Evolutionary conservation across 1,140 invertebrate species (phyloP).

Genomic region (Drosophila busckii): DNA sequence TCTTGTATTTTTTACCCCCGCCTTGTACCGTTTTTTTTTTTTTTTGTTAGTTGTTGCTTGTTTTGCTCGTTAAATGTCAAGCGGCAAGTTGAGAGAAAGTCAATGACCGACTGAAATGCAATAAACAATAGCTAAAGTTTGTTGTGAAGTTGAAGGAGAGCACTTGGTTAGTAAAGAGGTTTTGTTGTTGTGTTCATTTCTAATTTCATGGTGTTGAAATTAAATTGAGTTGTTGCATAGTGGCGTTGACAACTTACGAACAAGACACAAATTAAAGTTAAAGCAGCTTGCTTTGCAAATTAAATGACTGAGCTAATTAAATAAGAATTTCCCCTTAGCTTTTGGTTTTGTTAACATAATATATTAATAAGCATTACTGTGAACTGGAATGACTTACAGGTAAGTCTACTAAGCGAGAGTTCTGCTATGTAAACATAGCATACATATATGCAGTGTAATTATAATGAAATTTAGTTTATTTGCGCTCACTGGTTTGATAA

Average conservation of each 20-base stretch:
- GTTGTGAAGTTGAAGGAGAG: conserved; percentile 65
- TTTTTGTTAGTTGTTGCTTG: conserved; percentile 19
- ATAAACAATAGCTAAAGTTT: conserved; percentile 73
- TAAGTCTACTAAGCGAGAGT: too few relatives aligned
- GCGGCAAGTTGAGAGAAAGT: conserved; percentile 65
- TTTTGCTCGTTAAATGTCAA: conserved; percentile 66
- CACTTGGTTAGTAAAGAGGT: conserved; percentile 59
- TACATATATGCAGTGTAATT: too few relatives aligned
- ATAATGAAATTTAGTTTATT: too few relatives aligned
- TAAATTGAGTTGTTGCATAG: conserved; percentile 28
- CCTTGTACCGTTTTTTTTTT: conserved; percentile 1
- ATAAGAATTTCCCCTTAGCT: too few relatives aligned
- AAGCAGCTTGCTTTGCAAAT: too few relatives aligned
- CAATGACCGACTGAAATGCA: conserved; percentile 64
- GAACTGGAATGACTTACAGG: too few relatives aligned
- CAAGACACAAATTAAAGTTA: conserved; percentile 13
- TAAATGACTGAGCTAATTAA: too few relatives aligned
- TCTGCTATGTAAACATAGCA: too few relatives aligned
- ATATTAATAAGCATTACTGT: too few relatives aligned
- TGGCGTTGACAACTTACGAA: conserved; percentile 32
- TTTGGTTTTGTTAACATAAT: too few relatives aligned
- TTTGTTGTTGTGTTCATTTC: conserved; percentile 10
- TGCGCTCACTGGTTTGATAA: too few relatives aligned
- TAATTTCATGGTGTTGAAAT: conserved; percentile 20
- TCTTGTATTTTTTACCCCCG: neutral